Percentiles rank a stretch among this genome's conserved stretches.
phyloP scores from a whole-genome alignment of 2,113 vertebrate species.

The Stegostoma tigrinum region DNA sequence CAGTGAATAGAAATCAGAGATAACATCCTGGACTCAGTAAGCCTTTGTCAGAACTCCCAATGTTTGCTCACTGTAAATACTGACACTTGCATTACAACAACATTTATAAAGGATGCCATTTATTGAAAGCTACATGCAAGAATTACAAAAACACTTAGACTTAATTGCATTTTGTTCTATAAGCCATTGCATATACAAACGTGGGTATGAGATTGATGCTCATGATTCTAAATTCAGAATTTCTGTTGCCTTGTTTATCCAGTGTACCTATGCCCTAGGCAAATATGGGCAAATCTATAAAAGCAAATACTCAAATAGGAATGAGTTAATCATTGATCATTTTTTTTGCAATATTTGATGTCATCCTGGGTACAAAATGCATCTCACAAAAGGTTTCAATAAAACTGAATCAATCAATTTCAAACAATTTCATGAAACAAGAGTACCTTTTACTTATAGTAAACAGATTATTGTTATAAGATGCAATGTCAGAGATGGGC shows the following conservation, averaged over 20 bases:
- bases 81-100: not conserved
- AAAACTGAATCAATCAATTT: not conserved
- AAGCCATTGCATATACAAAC: not conserved
- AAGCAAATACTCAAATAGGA: not conserved
- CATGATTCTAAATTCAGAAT: not conserved
- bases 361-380: not conserved
- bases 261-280: not conserved
- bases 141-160: not conserved
- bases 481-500: not conserved
- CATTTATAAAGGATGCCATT: not conserved
- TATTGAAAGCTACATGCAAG: not conserved
- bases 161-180: not conserved
- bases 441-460: not conserved
- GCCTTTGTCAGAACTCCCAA: not conserved
- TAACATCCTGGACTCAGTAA: too few species aligned
- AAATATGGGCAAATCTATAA: constrained; percentile 11
- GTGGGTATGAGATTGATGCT: too few species aligned
- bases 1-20: too few species aligned
- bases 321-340: constrained; percentile 21
- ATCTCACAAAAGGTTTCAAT: not conserved
- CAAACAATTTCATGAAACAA: not conserved
- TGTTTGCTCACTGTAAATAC: not conserved
- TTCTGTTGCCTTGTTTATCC: not conserved
- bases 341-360: not conserved
- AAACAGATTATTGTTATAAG: not conserved